phyloP scores from a whole-genome alignment of 2,797 vertebrate genomes.

The Phaenicophaeus curvirostris region DNA sequence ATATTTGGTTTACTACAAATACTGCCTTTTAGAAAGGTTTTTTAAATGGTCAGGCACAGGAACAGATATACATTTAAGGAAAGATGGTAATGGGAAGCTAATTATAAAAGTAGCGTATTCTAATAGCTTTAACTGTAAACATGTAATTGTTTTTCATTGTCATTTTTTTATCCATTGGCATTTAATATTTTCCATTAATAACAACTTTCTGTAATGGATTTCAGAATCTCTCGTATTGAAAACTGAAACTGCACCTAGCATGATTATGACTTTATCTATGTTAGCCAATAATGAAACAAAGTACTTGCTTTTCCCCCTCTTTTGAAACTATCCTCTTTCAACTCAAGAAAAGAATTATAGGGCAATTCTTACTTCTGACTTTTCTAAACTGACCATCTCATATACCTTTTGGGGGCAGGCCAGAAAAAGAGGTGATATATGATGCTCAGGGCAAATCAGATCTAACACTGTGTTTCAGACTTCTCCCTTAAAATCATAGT shows the following conservation, averaged over 20 bases:
- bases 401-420: not conserved
- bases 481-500: not conserved
- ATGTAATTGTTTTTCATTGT: slow-evolving; percentile 24
- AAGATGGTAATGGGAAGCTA: not conserved
- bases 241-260: not conserved
- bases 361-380: not conserved
- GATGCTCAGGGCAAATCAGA: not conserved
- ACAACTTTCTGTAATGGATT: not conserved
- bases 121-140: slow-evolving; percentile 31
- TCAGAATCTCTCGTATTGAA: not conserved
- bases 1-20: not conserved
- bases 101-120: slow-evolving; percentile 19
- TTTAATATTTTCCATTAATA: slow-evolving; percentile 42
- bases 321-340: not conserved
- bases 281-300: not conserved
- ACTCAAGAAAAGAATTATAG: not conserved
- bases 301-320: not conserved
- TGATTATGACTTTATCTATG: not conserved
- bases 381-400: not conserved
- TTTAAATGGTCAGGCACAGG: not conserved
- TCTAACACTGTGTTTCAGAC: not conserved
- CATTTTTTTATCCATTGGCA: not conserved
- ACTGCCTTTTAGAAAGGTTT: not conserved
- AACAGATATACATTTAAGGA: slow-evolving; percentile 14
- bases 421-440: not conserved